phyloP scores from a whole-genome alignment of 2,797 vertebrate species.

The Oryzias dopingdopingensis region DNA sequence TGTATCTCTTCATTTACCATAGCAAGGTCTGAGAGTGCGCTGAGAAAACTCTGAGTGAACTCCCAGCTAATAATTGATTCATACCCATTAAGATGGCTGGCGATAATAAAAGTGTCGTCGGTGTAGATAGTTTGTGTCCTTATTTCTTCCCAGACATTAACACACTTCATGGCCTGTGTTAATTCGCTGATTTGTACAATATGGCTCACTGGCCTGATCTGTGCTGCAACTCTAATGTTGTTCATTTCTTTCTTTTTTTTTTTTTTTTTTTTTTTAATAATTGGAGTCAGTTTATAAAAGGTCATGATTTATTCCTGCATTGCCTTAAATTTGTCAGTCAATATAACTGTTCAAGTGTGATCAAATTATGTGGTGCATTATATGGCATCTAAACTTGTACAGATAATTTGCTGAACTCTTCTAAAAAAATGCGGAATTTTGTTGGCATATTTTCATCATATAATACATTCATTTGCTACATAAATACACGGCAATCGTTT shows the following conservation, averaged over 20 bases:
- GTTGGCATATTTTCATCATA: conserved; percentile 60
- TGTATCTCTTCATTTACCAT: conserved; percentile 67
- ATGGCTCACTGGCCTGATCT: conserved; percentile 84
- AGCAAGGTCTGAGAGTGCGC: conserved; percentile 61
- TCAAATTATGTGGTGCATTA: conserved; percentile 60
- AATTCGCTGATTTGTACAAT: conserved; percentile 84
- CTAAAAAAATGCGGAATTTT: conserved; percentile 53
- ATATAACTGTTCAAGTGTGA: conserved; percentile 64
- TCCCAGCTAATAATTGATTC: conserved; percentile 80
- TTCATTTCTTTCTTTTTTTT: conserved; percentile 71
- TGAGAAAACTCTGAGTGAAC: conserved; percentile 75
- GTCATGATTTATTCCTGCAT: conserved; percentile 74
- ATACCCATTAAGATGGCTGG: conserved; percentile 78
- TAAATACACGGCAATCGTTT: conserved; percentile 50
- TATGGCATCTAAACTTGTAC: conserved; percentile 59
- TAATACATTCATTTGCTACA: conserved; percentile 46
- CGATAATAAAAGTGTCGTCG: conserved; percentile 80
- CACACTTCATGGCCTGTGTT: conserved; percentile 82
- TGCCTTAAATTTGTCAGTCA: conserved; percentile 72
- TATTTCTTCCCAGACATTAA: conserved; percentile 81
- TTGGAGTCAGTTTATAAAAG: conserved; percentile 76
- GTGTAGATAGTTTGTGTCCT: conserved; percentile 78
- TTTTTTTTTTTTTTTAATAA: conserved; percentile 77
- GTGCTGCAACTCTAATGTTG: conserved; percentile 75
- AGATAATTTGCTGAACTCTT: conserved; percentile 64